Base-by-base conservation (phyloP, 2,888 invertebrate genomes). In the Brachypalpus laphriformis region DNA sequence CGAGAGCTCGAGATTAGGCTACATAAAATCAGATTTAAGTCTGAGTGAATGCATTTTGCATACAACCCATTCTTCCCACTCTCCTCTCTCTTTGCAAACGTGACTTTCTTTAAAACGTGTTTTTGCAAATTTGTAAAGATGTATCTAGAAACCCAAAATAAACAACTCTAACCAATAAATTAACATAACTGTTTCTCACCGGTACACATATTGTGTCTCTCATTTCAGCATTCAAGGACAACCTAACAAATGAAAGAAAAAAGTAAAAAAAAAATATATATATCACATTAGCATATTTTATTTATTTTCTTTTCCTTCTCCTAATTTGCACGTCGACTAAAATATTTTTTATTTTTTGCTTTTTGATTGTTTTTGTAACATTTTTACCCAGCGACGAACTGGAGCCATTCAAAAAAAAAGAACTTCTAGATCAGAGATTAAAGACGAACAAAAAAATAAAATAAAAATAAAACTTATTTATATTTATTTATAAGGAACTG, bases 201-300 rank as follows among this genome's bases (percentile, higher is more conserved):
- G 65, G 49, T 63, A 63, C 63, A 63, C 20, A 63, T 54, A 31
- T 54, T 37, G 63, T 63, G 42, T 61, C 54, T 63, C 54, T 63
- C 54, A 37, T 45, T 42, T 31, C 14, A 54, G 11, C 22, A 63
- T 31, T 31, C 63, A 74, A 74, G 74, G 74, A 54, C 74, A 74
- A 74, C 31, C 51, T 25, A 63, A 63, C 63, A 63, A 74, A 51
- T 54, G 74, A 54, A 74, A 51, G 49, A 65, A 49, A 49, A 54
- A 74, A 51, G 49, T 51, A 49, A 49, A 49, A 37, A 14, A 28
- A 25, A 51, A 22, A 72, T 22, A 40, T 37, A 34, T 11, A 22
- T 16, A 49, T 28, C 61, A 31, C 37, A 72, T 72, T 72, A 72
- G 61, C 72, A 72, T 72, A 61, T 61, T 37, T 72, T 72, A 72